Conservation (phyloP, 2,113 vertebrate species). For the Eleginops maclovinus region DNA sequence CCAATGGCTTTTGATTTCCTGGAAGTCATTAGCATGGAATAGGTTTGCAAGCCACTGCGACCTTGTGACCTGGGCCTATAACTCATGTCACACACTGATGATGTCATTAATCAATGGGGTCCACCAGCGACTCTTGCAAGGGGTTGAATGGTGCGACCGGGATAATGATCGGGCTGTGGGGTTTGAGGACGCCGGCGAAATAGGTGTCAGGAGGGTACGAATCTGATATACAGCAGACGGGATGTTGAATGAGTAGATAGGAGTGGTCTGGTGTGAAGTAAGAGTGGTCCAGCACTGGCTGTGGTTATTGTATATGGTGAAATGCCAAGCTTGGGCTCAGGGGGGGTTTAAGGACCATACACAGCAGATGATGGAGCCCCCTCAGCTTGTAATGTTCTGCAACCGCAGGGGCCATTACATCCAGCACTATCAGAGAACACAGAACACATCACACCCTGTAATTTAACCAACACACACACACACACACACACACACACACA, state of each 20-base stretch:
- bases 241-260: slow-evolving; percentile 49
- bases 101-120: slow-evolving; percentile 87
- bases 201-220: slow-evolving; percentile 65
- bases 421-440: slow-evolving; percentile 75
- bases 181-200: slow-evolving; percentile 66
- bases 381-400: slow-evolving; percentile 82
- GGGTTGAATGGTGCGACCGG: slow-evolving; percentile 46
- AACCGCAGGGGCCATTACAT: slow-evolving; percentile 80
- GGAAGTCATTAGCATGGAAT: slow-evolving; percentile 86
- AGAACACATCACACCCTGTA: slow-evolving; percentile 85
- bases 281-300: slow-evolving; percentile 43
- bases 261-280: slow-evolving; percentile 42
- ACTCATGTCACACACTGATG: slow-evolving; percentile 85
- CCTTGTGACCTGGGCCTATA: slow-evolving; percentile 80
- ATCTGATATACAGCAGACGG: slow-evolving; percentile 62
- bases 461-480: slow-evolving; percentile 78
- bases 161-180: slow-evolving; percentile 71
- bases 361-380: slow-evolving; percentile 71
- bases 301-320: slow-evolving; percentile 59
- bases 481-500: slow-evolving; percentile 55
- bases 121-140: slow-evolving; percentile 67
- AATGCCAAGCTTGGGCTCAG: slow-evolving; percentile 53
- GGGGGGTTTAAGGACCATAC: slow-evolving; percentile 37
- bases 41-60: slow-evolving; percentile 80
- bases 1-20: slow-evolving; percentile 80